Percentiles rank a stretch among this genome's conserved stretches.
Evolutionary conservation across 2,113 vertebrate genomes (phyloP).

Genomic region (Acanthochromis polyacanthus): DNA sequence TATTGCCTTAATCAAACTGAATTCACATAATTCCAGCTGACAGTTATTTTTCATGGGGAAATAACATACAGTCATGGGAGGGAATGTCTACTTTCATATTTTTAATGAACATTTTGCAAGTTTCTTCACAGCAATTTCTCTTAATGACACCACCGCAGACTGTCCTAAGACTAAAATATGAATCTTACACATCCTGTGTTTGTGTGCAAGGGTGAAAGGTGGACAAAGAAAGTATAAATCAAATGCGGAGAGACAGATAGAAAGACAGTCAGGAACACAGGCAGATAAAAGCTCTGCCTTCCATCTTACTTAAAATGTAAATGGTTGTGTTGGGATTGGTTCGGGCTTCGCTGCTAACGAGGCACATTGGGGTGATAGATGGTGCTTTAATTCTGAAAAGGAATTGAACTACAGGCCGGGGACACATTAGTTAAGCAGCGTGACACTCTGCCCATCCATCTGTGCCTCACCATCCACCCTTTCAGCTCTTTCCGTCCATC

Average conservation of each 20-base stretch:
- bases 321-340: conserved; percentile 73
- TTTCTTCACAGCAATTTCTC: conserved; percentile 22
- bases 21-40: conserved; percentile 35
- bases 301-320: conserved; percentile 73
- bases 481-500: conserved; percentile 49
- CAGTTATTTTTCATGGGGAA: conserved; percentile 3
- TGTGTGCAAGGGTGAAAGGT: conserved; percentile 9
- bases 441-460: conserved; percentile 67
- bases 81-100: conserved; percentile 9
- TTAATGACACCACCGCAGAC: conserved; percentile 8
- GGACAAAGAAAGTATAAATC: conserved; percentile 1
- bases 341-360: conserved; percentile 69
- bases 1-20: conserved; percentile 56
- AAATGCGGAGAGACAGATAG: conserved; percentile 15
- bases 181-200: conserved; percentile 6
- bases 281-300: conserved; percentile 52
- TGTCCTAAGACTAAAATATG: conserved; percentile 22
- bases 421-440: conserved; percentile 72
- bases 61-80: not conserved
- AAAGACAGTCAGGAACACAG: conserved; percentile 33
- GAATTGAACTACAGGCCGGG: conserved; percentile 78
- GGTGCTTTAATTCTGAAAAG: conserved; percentile 74
- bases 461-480: conserved; percentile 61
- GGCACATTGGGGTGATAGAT: conserved; percentile 71
- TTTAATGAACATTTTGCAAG: conserved; percentile 25